A percentile compares a stretch with the other conserved stretches of the same genome.
phyloP scores from a whole-genome alignment of 2,113 vertebrate genomes.

The Rissa tridactyla region DNA sequence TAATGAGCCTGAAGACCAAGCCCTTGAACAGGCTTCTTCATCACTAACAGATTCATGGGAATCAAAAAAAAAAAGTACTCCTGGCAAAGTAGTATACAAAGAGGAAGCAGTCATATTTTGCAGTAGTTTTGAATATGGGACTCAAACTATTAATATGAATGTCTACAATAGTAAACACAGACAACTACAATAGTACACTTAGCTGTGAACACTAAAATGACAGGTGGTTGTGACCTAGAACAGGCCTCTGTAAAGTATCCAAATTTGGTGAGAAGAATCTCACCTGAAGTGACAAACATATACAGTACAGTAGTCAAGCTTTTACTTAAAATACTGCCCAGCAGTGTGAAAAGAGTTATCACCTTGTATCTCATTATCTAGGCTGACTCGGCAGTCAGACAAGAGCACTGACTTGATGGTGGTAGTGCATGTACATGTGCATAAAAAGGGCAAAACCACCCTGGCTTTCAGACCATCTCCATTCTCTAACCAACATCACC shows the following conservation, averaged over 20 bases:
- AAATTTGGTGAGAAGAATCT: not conserved
- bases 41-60: not conserved
- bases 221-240: not conserved
- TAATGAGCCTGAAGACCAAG: not conserved
- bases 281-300: not conserved
- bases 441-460: not conserved
- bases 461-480: not conserved
- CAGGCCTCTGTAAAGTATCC: not conserved
- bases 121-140: not conserved
- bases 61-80: not conserved
- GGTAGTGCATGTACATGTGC: fast-evolving
- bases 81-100: not conserved
- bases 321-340: not conserved
- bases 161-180: not conserved
- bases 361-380: not conserved
- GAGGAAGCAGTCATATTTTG: not conserved
- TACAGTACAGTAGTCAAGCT: not conserved
- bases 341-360: not conserved
- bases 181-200: not conserved
- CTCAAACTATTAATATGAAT: not conserved
- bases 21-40: not conserved
- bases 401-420: not conserved
- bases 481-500: not conserved
- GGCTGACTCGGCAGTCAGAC: not conserved
- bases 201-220: not conserved